Base-by-base conservation (phyloP, 2,888 invertebrate species). In the Tridacna crocea region DNA sequence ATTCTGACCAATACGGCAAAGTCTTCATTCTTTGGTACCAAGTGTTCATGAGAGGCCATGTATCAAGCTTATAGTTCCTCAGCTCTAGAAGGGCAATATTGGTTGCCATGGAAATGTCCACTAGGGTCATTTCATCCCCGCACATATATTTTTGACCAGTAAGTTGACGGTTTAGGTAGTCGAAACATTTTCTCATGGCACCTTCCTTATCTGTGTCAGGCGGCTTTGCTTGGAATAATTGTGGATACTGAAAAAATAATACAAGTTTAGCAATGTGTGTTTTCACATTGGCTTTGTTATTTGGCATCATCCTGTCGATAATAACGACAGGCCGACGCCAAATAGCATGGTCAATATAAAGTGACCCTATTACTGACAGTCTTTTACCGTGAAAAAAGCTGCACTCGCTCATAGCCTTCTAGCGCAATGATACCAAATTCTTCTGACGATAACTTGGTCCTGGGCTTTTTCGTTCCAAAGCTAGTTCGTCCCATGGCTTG, bases 71-170 rank as follows among this genome's bases (percentile, higher is more conserved):
- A 80, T 89, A 82, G 74, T 80, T 91, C 97, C 97, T 84, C 96
- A 86, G 78, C 75, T 87, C 86, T 26, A 85, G 95, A 83, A 96
- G 96, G 72, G 97, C 96, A 15, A 97, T 95, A 12, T 96, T 95
- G 13, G 97, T 96, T 51, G 96, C 95, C 68, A 97, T 93, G 55
- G 96, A 95, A 63, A 97, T 95, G 94, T 98, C 98, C 12, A 98
- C 98, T 24, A 98, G 93, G 24, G 97, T 97, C 76, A 97, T 95
- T 80, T 95, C 95, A 80, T 96, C 95, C 2, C 97, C 98, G 22
- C 97, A 97, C 55, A 95, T 96, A 94, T 96, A 98, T 86, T 96
- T 95, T 90, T 96, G 96, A 0, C 96, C 96, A 66, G 96, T 96
- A 15, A 89, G 76, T 46, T 85, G 82, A n/a, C 86, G 80, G 73